Base-by-base conservation (phyloP, 2,797 vertebrate species). In the Sebastes alutus region DNA sequence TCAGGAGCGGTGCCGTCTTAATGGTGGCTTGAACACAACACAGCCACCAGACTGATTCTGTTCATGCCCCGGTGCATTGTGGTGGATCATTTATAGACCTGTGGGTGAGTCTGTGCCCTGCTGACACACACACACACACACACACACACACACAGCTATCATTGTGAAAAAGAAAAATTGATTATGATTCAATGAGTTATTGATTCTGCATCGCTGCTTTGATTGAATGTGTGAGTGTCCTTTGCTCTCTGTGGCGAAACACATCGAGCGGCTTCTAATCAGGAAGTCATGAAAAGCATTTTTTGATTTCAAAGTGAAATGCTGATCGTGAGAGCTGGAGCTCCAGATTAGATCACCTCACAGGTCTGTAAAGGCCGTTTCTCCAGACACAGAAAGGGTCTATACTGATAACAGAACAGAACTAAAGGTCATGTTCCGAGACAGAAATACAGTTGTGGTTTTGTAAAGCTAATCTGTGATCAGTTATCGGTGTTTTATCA, bases 131-230 rank as follows among this genome's bases (percentile, higher is more conserved):
- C 35, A 38, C 12, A 11, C 33, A 35, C 33, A 35, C 35, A 35
- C 32, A 33, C 32, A 33, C 33, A 14, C 42, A 49, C 46, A 49
- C 22, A 56, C 54, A 3, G 4, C 32, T 56, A 54, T 78, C 72
- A 66, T 49, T 69, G 61, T 35, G 23, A 32, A 73, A 63, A 72
- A 4, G 25, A 75, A 30, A 83, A 65, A 88, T 65, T 42, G 60
- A 80, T 64, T 25, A 29, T 56, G 71, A 81, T 56, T 84, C 80
- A 84, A 84, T 68, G 82, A 84, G 62, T 79, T 88, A 90, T 92
- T 58, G 90, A 90, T 89, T 80, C 9, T 68, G 22, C 29, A 49
- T 60, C 73, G 29, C 30, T 22, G 65, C 23, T 63, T 29, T 61
- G 54, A 80, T 56, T 84, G 69, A 82, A 78, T 56, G 62, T n/a